These are phyloP conservation scores for Drosophila persimilis DNA, from an alignment of 1,140 invertebrate genomes.

Conservation along the genomic window DNA sequence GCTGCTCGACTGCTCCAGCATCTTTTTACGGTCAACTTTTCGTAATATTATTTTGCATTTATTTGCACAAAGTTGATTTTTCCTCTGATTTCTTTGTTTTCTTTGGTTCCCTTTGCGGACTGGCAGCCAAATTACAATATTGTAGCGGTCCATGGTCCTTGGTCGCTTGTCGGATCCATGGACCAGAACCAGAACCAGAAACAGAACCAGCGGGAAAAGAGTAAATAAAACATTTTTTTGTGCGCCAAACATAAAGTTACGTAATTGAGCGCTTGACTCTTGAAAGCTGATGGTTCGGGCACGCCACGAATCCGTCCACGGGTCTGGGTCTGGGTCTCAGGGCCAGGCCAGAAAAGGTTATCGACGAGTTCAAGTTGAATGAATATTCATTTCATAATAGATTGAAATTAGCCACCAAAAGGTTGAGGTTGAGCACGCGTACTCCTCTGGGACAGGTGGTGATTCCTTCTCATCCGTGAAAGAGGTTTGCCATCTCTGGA, in stretches of 20 bases:
- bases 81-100: slow-evolving; percentile 54
- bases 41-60: slow-evolving; percentile 78
- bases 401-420: slow-evolving; percentile 3
- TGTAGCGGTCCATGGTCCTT: slow-evolving; percentile 24
- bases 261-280: slow-evolving; percentile 65
- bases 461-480: too few species aligned
- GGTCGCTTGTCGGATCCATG: slow-evolving; percentile 1
- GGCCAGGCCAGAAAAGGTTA: slow-evolving; percentile 25
- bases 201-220: slow-evolving; percentile 22
- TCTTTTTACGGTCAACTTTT: slow-evolving; percentile 72
- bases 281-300: slow-evolving; percentile 2
- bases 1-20: slow-evolving; percentile 18
- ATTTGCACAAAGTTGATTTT: slow-evolving; percentile 65
- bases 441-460: too few species aligned
- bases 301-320: too few species aligned
- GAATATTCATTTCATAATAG: slow-evolving; percentile 43
- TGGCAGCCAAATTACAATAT: slow-evolving; percentile 67
- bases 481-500: too few species aligned
- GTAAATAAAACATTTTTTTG: slow-evolving; percentile 56
- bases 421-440: too few species aligned
- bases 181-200: slow-evolving; percentile 1
- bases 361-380: slow-evolving; percentile 20
- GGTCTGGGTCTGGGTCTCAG: too few species aligned
- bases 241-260: slow-evolving; percentile 47
- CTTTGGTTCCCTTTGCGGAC: slow-evolving; percentile 43